Conservation (phyloP, 2,888 invertebrate genomes). For the Diadromus collaris region DNA sequence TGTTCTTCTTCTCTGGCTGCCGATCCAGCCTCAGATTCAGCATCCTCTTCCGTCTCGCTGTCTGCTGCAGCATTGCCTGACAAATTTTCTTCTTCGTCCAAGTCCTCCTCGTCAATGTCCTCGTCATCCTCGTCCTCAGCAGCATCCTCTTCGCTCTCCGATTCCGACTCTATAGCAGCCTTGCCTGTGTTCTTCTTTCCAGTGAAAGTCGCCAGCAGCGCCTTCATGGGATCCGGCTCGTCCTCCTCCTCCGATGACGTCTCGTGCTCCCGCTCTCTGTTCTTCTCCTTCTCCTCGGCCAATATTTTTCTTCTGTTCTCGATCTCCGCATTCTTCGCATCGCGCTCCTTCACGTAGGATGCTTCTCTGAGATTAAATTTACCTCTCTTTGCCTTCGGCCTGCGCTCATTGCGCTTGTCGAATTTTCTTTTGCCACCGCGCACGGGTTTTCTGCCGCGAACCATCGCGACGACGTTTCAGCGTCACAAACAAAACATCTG, state of each 20-base stretch:
- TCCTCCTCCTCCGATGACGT: slow-evolving; percentile 82
- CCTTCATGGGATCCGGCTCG: slow-evolving; percentile 80
- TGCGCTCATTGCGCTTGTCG: slow-evolving; percentile 62
- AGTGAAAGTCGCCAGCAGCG: slow-evolving; percentile 81
- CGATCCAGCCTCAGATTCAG: neutral
- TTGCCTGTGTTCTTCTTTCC: slow-evolving; percentile 61
- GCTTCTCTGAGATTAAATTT: slow-evolving; percentile 75
- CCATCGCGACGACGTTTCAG: slow-evolving; percentile 64
- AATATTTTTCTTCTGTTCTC: slow-evolving; percentile 74
- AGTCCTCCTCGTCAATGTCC: slow-evolving; percentile 59
- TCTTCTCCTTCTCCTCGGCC: slow-evolving; percentile 81
- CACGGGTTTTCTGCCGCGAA: slow-evolving; percentile 67
- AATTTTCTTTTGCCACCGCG: slow-evolving; percentile 73
- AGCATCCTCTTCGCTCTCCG: slow-evolving; percentile 71
- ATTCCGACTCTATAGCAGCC: slow-evolving; percentile 77
- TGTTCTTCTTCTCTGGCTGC: slow-evolving; percentile 40
- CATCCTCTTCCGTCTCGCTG: slow-evolving; percentile 58
- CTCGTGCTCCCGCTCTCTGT: slow-evolving; percentile 79
- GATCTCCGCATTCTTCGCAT: slow-evolving; percentile 74
- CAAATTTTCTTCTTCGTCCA: slow-evolving; percentile 60
- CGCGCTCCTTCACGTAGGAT: slow-evolving; percentile 75
- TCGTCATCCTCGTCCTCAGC: slow-evolving; percentile 61
- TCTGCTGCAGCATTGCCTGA: slow-evolving; percentile 36
- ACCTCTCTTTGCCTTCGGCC: slow-evolving; percentile 71
- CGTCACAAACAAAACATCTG: neutral